These are phyloP conservation scores for Lymantria monacha DNA, from an alignment of 2,888 invertebrate genomes.

Conservation along the genomic window DNA sequence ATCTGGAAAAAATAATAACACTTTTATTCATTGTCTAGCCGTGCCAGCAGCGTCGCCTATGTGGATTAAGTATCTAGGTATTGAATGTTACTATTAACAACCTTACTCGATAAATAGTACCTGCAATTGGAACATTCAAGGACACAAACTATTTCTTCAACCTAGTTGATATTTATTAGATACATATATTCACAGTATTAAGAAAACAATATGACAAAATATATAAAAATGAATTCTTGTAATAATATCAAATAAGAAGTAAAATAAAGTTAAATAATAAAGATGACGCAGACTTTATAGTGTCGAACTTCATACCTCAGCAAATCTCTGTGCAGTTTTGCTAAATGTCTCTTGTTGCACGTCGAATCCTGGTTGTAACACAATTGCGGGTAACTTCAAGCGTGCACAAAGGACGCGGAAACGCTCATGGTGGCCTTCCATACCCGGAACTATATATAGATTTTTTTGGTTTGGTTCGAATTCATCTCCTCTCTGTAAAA, in stretches of 20 bases:
- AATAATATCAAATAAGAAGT: too few relatives aligned
- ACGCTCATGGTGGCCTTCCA: slow-evolving; percentile 47
- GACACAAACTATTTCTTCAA: too few relatives aligned
- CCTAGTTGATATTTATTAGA: too few relatives aligned
- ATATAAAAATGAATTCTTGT: too few relatives aligned
- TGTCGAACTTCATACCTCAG: slow-evolving; percentile 30
- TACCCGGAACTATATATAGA: slow-evolving; percentile 47
- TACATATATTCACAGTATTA: too few relatives aligned
- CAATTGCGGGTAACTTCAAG: slow-evolving; percentile 45
- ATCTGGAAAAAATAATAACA: slow-evolving; percentile 8
- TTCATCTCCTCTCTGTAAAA: slow-evolving; percentile 43
- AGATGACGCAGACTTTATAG: not conserved
- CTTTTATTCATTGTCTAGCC: not conserved
- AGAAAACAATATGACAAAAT: too few relatives aligned
- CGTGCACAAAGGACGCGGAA: slow-evolving; percentile 43
- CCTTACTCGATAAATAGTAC: too few relatives aligned
- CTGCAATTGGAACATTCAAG: too few relatives aligned
- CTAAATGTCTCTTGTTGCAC: slow-evolving; percentile 36
- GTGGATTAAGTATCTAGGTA: not conserved
- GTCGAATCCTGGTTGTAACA: slow-evolving; percentile 49
- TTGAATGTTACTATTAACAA: too few relatives aligned
- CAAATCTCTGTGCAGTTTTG: slow-evolving; percentile 43
- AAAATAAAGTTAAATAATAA: too few relatives aligned
- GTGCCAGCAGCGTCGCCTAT: too few relatives aligned
- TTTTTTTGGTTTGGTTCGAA: slow-evolving; percentile 38